Conservation (phyloP, 2,888 invertebrate genomes). For the Didymodactylos carnosus region DNA sequence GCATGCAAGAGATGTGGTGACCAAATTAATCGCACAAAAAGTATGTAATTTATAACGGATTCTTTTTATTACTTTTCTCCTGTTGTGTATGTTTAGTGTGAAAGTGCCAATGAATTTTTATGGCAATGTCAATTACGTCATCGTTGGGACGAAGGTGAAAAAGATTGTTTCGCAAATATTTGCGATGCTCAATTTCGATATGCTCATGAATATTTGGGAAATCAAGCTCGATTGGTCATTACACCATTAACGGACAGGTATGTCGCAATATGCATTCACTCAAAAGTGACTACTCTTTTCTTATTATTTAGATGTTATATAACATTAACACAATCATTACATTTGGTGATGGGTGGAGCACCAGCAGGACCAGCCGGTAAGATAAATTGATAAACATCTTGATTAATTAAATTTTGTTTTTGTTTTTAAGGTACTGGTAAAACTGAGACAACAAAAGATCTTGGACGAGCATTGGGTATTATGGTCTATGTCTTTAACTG, state of each 20-base stretch:
- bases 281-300: too few species aligned
- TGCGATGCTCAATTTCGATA: conserved; percentile 86
- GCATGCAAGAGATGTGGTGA: too few species aligned
- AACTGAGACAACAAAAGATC: conserved; percentile 88
- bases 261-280: too few species aligned
- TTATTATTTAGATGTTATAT: conserved; percentile 73
- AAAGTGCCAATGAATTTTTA: conserved; percentile 64
- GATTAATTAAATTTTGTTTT: too few species aligned
- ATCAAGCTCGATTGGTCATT: conserved; percentile 78
- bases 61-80: not conserved
- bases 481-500: conserved; percentile 96
- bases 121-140: conserved; percentile 77
- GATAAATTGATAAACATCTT: too few species aligned
- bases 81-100: conserved; percentile 25
- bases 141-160: conserved; percentile 75
- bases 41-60: not conserved
- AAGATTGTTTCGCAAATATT: conserved; percentile 81
- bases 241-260: conserved; percentile 63
- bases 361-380: conserved; percentile 82
- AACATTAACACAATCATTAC: conserved; percentile 74
- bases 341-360: conserved; percentile 89
- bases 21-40: too few species aligned
- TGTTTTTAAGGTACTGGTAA: conserved; percentile 69
- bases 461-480: conserved; percentile 77
- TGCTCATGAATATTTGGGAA: conserved; percentile 81